A percentile compares a stretch with the other conserved stretches of the same genome.
These are phyloP conservation scores for Muscidifurax raptorellus DNA, from an alignment of 1,140 invertebrate genomes.

Conservation along the genomic window DNA sequence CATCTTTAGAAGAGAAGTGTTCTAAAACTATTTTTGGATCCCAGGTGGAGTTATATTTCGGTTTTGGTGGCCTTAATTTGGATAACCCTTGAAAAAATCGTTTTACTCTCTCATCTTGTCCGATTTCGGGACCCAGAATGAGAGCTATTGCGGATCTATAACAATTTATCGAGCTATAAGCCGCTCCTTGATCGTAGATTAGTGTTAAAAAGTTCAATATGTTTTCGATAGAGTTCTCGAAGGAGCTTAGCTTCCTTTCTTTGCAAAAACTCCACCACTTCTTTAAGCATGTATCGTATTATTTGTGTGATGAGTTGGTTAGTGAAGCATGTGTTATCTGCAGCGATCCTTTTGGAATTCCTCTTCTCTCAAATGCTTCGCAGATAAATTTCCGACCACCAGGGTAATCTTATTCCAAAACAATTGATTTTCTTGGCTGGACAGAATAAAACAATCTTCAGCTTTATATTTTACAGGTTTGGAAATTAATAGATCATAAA, in stretches of 20 bases:
- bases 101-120: conserved; percentile 53
- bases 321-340: conserved; percentile 42
- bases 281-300: conserved; percentile 2
- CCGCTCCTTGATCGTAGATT: conserved; percentile 41
- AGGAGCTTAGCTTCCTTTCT: conserved; percentile 11
- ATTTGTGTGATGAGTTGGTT: conserved; percentile 44
- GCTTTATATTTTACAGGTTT: conserved; percentile 9
- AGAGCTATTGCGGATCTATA: conserved; percentile 41
- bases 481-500: conserved; percentile 10
- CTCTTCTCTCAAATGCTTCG: conserved; percentile 22
- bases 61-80: conserved; percentile 52
- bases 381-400: conserved; percentile 48
- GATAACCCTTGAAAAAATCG: conserved; percentile 57
- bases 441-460: conserved; percentile 25
- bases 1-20: conserved; percentile 32
- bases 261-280: conserved; percentile 19
- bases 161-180: conserved; percentile 55
- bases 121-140: conserved; percentile 42
- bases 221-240: conserved; percentile 18
- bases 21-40: conserved; percentile 58
- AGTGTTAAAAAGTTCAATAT: conserved; percentile 49
- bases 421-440: background rate
- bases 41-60: conserved; percentile 60
- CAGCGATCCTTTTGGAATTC: conserved; percentile 1
- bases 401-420: conserved; percentile 39